Evolutionary conservation across 2,797 vertebrate genomes (phyloP).

Genomic region (Yasuhikotakia modesta): DNA sequence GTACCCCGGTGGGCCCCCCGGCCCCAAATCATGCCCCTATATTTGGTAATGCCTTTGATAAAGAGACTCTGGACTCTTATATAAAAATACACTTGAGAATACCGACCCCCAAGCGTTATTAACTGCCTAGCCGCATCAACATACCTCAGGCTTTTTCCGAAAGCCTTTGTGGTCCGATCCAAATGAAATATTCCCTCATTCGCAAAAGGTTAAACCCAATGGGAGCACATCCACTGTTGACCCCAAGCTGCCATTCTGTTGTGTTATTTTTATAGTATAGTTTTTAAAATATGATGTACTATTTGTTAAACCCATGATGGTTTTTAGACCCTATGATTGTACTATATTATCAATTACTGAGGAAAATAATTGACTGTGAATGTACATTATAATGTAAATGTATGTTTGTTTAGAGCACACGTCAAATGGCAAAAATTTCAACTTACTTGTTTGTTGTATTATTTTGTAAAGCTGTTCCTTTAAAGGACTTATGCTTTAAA

Average conservation of each 20-base stretch:
- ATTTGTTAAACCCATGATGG: not conserved
- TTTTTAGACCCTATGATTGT: no score
- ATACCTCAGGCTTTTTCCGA: conserved; percentile 14
- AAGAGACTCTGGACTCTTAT: conserved; percentile 9
- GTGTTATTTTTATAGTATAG: not conserved
- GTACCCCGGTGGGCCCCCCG: conserved; percentile 5
- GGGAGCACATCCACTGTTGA: not conserved
- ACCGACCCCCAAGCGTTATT: not conserved
- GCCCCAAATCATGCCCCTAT: conserved; percentile 29
- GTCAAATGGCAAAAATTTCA: not conserved
- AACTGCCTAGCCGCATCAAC: conserved; percentile 19
- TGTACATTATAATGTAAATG: no score
- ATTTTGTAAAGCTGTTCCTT: not conserved
- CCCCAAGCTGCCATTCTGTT: not conserved
- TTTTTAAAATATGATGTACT: conserved; percentile 4
- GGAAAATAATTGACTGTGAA: no score
- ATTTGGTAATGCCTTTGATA: conserved; percentile 45
- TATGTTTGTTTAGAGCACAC: no score
- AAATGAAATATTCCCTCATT: conserved; percentile 13
- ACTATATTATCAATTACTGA: no score
- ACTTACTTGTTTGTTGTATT: not conserved
- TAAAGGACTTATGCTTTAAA: not conserved
- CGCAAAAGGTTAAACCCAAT: conserved; percentile 24
- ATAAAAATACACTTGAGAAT: conserved; percentile 32
- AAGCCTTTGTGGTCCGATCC: conserved; percentile 34